phyloP scores from a whole-genome alignment of 2,888 invertebrate genomes.

The Drosophila picticornis region DNA sequence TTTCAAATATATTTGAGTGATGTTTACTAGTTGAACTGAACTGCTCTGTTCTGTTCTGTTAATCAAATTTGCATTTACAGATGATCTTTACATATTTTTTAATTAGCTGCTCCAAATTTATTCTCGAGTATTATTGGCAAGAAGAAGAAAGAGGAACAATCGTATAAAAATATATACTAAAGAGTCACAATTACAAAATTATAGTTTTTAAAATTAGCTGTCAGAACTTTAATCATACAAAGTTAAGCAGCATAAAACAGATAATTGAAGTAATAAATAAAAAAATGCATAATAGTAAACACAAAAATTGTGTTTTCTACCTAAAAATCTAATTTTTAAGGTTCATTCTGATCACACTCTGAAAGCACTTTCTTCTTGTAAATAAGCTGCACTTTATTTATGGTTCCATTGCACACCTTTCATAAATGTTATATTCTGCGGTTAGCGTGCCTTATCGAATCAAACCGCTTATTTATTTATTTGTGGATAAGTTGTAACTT shows the following conservation, averaged over 20 bases:
- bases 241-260: too few species aligned
- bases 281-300: too few species aligned
- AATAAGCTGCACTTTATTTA: background rate
- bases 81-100: background rate
- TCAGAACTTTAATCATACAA: too few species aligned
- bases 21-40: background rate
- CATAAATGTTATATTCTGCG: background rate
- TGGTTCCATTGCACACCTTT: background rate
- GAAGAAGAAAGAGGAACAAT: background rate
- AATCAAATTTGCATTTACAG: background rate
- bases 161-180: background rate
- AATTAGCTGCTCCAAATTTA: background rate
- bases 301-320: background rate
- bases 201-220: too few species aligned
- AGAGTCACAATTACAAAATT: too few species aligned
- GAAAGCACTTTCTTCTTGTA: background rate
- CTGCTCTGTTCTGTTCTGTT: too few species aligned
- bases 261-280: background rate
- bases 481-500: background rate
- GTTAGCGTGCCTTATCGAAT: background rate
- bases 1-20: slow-evolving; percentile 6
- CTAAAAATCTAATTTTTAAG: background rate
- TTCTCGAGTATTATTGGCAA: background rate
- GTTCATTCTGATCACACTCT: background rate
- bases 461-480: slow-evolving; percentile 2